Percentiles rank a stretch among this genome's conserved stretches.
phyloP scores from a whole-genome alignment of 2,797 vertebrate genomes.

The Leuciscus waleckii region DNA sequence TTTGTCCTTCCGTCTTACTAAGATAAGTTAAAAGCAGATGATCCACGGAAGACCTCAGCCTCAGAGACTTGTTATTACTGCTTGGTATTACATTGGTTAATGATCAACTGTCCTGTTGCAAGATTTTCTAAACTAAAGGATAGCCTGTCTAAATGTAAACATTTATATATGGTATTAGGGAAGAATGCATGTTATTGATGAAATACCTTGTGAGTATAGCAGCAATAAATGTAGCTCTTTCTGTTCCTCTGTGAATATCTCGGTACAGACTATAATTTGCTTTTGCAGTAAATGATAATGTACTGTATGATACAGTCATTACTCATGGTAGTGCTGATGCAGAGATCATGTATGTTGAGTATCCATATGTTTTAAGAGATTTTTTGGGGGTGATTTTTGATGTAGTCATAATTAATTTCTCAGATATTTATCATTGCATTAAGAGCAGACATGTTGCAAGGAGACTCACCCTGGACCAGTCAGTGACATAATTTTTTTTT shows the following conservation, averaged over 20 bases:
- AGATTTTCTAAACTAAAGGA: conserved; percentile 36
- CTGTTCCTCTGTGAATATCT: conserved; percentile 9
- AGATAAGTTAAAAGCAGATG: conserved; percentile 38
- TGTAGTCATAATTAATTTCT: neutral
- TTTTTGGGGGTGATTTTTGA: neutral
- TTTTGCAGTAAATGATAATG: neutral
- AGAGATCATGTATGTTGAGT: neutral
- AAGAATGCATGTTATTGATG: conserved; percentile 16
- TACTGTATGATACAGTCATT: neutral
- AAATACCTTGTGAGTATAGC: neutral
- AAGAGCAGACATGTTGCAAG: neutral
- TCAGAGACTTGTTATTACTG: conserved; percentile 31
- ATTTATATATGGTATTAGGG: conserved; percentile 13
- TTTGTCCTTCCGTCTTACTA: conserved; percentile 31
- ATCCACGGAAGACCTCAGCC: conserved; percentile 16
- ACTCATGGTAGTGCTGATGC: neutral
- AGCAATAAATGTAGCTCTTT: neutral
- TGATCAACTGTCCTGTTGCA: conserved; percentile 37
- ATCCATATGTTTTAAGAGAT: neutral
- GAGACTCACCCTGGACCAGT: neutral
- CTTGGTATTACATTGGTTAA: conserved; percentile 35
- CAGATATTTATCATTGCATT: neutral
- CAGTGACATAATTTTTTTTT: neutral
- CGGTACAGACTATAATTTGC: neutral
- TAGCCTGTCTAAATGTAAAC: conserved; percentile 29